Conservation (phyloP, 37 sponge, comb jelly and placozoan species). For the Dysidea cf. avara region DNA sequence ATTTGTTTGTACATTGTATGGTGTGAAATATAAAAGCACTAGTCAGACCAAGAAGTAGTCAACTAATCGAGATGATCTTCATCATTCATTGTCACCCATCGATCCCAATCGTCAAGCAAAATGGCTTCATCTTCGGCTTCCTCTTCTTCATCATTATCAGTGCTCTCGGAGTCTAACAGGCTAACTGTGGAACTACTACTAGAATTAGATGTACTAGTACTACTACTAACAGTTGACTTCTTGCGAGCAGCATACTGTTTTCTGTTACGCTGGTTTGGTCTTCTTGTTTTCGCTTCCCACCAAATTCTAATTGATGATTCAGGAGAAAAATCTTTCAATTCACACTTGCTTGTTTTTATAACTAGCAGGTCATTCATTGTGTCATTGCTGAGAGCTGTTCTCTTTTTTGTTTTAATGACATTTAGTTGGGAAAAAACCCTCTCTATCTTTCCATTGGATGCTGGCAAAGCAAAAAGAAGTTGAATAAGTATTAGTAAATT, state of each 20-base stretch:
- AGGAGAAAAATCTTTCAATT: constrained; percentile 20
- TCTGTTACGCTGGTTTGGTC: constrained; percentile 20
- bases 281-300: constrained; percentile 51
- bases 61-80: too few relatives aligned
- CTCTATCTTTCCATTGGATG: constrained; percentile 53
- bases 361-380: constrained; percentile 35
- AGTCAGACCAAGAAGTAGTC: too few relatives aligned
- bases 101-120: too few relatives aligned
- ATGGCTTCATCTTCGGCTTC: constrained; percentile 12
- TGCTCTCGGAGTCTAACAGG: too few relatives aligned
- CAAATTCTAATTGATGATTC: constrained; percentile 31
- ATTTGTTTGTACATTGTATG: too few relatives aligned
- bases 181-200: too few relatives aligned
- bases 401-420: constrained; percentile 39
- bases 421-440: constrained; percentile 30
- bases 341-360: constrained; percentile 16
- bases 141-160: not conserved
- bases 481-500: constrained; percentile 39
- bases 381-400: constrained; percentile 20
- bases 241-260: too few relatives aligned
- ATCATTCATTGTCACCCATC: too few relatives aligned
- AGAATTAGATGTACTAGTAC: too few relatives aligned
- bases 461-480: constrained; percentile 53
- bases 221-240: too few relatives aligned
- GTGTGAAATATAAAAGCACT: too few relatives aligned